These are phyloP conservation scores for Phoeniculus purpureus DNA, from an alignment of 2,797 vertebrate genomes.

Conservation along the genomic window DNA sequence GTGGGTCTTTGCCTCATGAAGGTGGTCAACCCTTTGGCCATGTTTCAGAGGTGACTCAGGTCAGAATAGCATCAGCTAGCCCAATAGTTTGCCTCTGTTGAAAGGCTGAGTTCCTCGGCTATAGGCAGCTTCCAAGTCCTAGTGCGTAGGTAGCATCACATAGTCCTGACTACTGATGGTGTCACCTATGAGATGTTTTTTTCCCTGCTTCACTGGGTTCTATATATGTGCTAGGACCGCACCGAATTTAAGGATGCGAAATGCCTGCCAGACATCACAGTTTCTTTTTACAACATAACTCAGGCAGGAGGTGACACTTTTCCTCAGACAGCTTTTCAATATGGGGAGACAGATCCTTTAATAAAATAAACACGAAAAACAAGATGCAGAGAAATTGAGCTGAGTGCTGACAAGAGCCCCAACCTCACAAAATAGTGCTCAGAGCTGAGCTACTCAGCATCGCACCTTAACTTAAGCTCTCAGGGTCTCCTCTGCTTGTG, in stretches of 20 bases:
- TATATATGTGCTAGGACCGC: slow-evolving; percentile 10
- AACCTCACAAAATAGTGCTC: not conserved
- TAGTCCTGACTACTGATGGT: not conserved
- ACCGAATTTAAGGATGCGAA: slow-evolving; percentile 37
- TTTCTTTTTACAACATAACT: slow-evolving; percentile 24
- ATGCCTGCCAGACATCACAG: slow-evolving; percentile 49
- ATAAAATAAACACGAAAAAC: slow-evolving; percentile 38
- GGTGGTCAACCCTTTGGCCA: not conserved
- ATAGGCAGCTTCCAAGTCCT: not conserved
- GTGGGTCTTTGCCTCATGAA: not conserved
- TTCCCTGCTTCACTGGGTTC: slow-evolving; percentile 12
- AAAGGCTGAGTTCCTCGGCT: not conserved
- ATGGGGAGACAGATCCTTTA: slow-evolving; percentile 31
- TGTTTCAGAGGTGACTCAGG: not conserved
- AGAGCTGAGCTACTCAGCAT: not conserved
- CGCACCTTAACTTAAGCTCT: not conserved
- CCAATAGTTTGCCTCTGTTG: not conserved
- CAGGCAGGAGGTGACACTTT: slow-evolving; percentile 32
- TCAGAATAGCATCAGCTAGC: not conserved
- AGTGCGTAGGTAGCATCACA: rapidly evolving
- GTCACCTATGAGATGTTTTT: not conserved
- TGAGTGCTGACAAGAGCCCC: not conserved
- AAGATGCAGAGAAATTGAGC: not conserved
- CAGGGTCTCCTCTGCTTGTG: not conserved
- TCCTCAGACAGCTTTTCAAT: not conserved